These are phyloP conservation scores for Oryzias woworae DNA, from an alignment of 2,113 vertebrate species.

Conservation along the genomic window DNA sequence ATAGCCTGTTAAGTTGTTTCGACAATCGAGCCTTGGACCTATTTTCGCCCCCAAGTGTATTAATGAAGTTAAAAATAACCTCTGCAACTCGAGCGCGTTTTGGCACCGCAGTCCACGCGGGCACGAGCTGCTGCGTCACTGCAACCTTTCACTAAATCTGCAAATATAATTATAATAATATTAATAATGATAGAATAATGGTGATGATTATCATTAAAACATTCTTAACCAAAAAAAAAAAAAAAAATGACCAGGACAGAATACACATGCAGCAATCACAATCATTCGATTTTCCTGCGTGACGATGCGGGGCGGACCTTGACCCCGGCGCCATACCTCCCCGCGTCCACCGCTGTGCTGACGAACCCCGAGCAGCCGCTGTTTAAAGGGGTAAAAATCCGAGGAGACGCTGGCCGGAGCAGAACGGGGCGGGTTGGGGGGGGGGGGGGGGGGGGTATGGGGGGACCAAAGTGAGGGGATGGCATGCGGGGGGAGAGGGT, in stretches of 20 bases:
- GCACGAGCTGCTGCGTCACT: neutral
- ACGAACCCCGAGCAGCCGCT: slow-evolving; percentile 74
- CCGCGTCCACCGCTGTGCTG: slow-evolving; percentile 71
- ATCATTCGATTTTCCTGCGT: too few relatives aligned
- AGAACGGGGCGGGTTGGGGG: slow-evolving; percentile 50
- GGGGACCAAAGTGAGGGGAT: slow-evolving; percentile 44
- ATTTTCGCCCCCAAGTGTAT: slow-evolving; percentile 45
- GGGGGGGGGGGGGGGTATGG: slow-evolving; percentile 34
- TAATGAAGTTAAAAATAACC: slow-evolving; percentile 66
- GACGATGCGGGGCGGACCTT: slow-evolving; percentile 62
- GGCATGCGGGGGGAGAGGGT: slow-evolving; percentile 12
- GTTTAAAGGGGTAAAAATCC: slow-evolving; percentile 83
- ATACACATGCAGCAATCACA: too few relatives aligned
- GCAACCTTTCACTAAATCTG: slow-evolving; percentile 8
- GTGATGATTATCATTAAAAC: neutral
- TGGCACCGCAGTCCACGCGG: slow-evolving; percentile 6
- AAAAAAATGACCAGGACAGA: neutral
- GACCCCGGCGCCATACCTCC: slow-evolving; percentile 68
- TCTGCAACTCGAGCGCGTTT: slow-evolving; percentile 20
- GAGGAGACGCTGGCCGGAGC: slow-evolving; percentile 71
- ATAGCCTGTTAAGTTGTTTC: slow-evolving; percentile 38
- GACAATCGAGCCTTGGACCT: slow-evolving; percentile 40
- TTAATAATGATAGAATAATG: neutral
- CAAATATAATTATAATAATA: neutral
- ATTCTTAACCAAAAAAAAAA: neutral